These are phyloP conservation scores for Heliothis peltigera DNA, from an alignment of 2,888 invertebrate species.

Conservation along the genomic window DNA sequence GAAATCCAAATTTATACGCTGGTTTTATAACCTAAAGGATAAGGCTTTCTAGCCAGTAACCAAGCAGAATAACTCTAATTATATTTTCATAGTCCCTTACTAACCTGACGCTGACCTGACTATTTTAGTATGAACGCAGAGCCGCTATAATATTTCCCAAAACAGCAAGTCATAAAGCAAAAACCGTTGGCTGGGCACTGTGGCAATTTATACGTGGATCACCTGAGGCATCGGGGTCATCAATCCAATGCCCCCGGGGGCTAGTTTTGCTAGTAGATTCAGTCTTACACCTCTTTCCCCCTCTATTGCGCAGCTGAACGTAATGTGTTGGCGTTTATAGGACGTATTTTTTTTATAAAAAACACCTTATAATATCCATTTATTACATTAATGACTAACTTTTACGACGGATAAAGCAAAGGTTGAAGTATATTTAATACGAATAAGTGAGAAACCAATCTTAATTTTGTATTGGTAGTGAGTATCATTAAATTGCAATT, in stretches of 20 bases:
- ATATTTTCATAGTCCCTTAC: slow-evolving; percentile 14
- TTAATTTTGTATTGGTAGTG: no score
- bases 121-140: slow-evolving; percentile 17
- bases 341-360: slow-evolving; percentile 30
- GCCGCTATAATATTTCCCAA: slow-evolving; percentile 57
- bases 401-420: no score
- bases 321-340: slow-evolving; percentile 59
- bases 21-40: background rate
- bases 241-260: slow-evolving; percentile 80
- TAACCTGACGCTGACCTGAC: no score
- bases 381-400: no score
- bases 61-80: slow-evolving; percentile 6
- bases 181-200: slow-evolving; percentile 60
- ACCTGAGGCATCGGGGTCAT: slow-evolving; percentile 83
- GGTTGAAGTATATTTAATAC: no score
- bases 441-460: no score
- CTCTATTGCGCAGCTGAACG: slow-evolving; percentile 74
- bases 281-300: slow-evolving; percentile 70
- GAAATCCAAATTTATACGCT: background rate
- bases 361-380: no score
- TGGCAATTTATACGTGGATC: slow-evolving; percentile 73
- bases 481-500: no score
- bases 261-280: slow-evolving; percentile 78
- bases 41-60: background rate
- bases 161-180: slow-evolving; percentile 66